A percentile compares a stretch with the other conserved stretches of the same genome.
Evolutionary conservation across 1,140 invertebrate species (phyloP).

Genomic region (Polypedilum vanderplanki): DNA sequence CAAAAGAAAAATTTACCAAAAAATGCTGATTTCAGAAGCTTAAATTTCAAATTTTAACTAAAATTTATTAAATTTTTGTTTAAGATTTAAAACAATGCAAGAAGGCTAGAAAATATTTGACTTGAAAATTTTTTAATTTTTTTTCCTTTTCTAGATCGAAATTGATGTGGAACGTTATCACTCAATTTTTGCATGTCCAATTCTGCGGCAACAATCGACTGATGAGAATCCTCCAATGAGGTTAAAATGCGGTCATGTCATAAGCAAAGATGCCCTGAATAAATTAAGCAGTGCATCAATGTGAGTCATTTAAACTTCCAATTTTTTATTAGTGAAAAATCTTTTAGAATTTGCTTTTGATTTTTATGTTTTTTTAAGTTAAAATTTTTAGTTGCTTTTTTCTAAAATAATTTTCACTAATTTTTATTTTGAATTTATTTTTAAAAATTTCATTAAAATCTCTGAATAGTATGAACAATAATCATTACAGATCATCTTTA

Average conservation of each 20-base stretch:
- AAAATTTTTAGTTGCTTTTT: too few relatives aligned
- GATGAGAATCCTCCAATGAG: conserved; percentile 96
- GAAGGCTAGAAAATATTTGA: too few relatives aligned
- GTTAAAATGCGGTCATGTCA: conserved; percentile 95
- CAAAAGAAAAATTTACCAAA: too few relatives aligned
- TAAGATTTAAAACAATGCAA: too few relatives aligned
- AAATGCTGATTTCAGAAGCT: too few relatives aligned
- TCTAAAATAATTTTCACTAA: conserved; percentile 31
- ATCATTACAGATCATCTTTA: conserved; percentile 59
- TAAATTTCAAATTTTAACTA: too few relatives aligned
- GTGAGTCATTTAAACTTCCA: conserved; percentile 48
- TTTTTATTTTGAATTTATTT: neutral
- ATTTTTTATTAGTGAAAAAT: neutral
- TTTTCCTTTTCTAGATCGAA: conserved; percentile 67
- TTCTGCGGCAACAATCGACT: conserved; percentile 91
- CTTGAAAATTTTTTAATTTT: conserved; percentile 27
- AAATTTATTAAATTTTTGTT: too few relatives aligned
- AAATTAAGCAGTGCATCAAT: conserved; percentile 91
- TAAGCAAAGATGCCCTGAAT: conserved; percentile 91
- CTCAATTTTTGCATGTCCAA: conserved; percentile 97
- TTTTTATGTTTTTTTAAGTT: conserved; percentile 3
- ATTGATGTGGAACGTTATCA: conserved; percentile 89
- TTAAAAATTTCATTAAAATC: neutral
- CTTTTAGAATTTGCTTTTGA: conserved; percentile 31
- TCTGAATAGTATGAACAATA: conserved; percentile 33